Base-by-base conservation (phyloP, 2,888 invertebrate genomes). In the Aelia acuminata region DNA sequence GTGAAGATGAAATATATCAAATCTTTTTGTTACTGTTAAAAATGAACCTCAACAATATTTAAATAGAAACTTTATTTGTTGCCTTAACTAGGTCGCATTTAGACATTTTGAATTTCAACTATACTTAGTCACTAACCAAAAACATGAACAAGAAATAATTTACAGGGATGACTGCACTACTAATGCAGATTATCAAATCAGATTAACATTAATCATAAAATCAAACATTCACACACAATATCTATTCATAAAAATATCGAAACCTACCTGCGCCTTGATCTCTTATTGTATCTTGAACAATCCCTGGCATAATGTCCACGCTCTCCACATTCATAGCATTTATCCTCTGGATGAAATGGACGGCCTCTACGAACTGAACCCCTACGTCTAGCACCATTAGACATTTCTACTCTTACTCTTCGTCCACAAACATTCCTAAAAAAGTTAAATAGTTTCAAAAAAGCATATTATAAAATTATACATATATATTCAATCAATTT, bases 271-370 rank as follows among this genome's bases (percentile, higher is more conserved):
- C 93, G 92, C 84, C 90, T 89, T 89, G 93, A 92, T 89, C 94
- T 93, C 89, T 93, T 92, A 90, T 93, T 92, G 91, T 96, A 95
- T 90, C 96, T 94, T 89, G 95, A 94, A 92, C 98, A 98, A 92
- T 98, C 97, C 90, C 98, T 94, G 87, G 98, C 98, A 92, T 98
- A 98, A 92, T 98, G 98, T 15, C 98, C 98, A 90, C 97, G 94
- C 91, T 97, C 97, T 57, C 98, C 98, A 93, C 98, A 98, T 92
- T 98, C 98, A 92, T 98, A 98, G 93, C 98, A 98, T 90, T 97
- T 95, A 93, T 98, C 98, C 91, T 97, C 97, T 18, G 97, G 97
- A 91, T 97, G 96, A 91, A 97, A 96, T 35, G 97, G 96, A 85
- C 95, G 93, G n/a, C 95, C 95, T 57, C 94, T 92, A 1, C 91